phyloP scores from a whole-genome alignment of 2,113 vertebrate genomes.

The Pomatorhinus ruficollis region DNA sequence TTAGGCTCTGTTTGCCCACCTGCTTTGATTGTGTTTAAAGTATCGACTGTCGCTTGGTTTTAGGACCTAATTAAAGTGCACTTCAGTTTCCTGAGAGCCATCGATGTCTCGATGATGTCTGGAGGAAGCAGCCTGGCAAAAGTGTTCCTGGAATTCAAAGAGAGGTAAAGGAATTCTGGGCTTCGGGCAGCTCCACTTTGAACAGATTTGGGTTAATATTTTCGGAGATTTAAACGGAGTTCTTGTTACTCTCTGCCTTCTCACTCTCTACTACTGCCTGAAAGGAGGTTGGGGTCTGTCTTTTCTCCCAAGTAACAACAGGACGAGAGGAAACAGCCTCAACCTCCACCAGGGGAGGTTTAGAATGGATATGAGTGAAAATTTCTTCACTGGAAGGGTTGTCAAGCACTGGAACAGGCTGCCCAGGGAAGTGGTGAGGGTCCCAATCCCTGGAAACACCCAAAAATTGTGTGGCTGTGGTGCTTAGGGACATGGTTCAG shows the following conservation, averaged over 20 bases:
- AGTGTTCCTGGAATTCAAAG: conserved; percentile 97
- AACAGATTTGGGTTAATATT: not conserved
- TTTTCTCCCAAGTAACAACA: not conserved
- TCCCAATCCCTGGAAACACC: not conserved
- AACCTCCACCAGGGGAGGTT: not conserved
- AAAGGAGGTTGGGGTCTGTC: not conserved
- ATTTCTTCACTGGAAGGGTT: not conserved
- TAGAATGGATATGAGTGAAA: not conserved
- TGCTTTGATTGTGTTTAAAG: not conserved
- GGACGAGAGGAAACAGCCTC: not conserved
- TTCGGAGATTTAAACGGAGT: not conserved
- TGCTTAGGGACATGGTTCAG: not conserved
- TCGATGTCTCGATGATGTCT: conserved; percentile 88
- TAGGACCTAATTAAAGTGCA: conserved; percentile 95
- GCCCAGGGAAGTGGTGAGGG: not conserved
- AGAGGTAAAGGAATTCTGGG: conserved; percentile 75
- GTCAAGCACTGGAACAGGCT: not conserved
- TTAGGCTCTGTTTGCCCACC: not conserved
- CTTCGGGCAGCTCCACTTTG: not conserved
- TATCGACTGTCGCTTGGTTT: not conserved
- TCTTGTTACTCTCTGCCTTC: not conserved
- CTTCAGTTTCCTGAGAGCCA: conserved; percentile 88
- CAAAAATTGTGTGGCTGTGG: not conserved
- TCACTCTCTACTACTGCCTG: not conserved
- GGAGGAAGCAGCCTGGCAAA: conserved; percentile 87